Percentiles rank a stretch among this genome's conserved stretches.
Evolutionary conservation across 2,113 vertebrate species (phyloP).

Genomic region (Synchiropus splendidus): DNA sequence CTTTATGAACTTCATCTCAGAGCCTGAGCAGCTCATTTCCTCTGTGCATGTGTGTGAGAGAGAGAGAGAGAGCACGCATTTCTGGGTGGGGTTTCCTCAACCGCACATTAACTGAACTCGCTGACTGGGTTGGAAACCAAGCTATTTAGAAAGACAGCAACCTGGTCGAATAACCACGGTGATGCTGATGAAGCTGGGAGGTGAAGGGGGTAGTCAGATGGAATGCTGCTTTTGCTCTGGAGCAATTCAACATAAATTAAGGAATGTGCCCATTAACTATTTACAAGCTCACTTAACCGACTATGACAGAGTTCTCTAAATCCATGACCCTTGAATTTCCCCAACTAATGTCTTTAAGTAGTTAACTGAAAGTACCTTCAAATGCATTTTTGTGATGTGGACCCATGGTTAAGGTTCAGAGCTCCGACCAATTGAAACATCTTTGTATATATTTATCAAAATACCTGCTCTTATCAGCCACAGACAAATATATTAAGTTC

Average conservation of each 20-base stretch:
- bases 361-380: too few species aligned
- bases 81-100: constrained; percentile 39
- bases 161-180: constrained; percentile 9
- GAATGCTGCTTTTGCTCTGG: constrained; percentile 14
- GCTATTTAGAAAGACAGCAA: background rate
- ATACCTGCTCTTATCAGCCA: too few species aligned
- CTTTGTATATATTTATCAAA: too few species aligned
- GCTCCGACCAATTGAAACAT: too few species aligned
- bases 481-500: too few species aligned
- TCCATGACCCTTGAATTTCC: too few species aligned
- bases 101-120: constrained; percentile 19
- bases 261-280: constrained; percentile 14
- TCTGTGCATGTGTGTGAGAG: constrained; percentile 3
- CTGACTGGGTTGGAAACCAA: constrained; percentile 42
- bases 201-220: constrained; percentile 16
- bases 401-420: too few species aligned
- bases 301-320: background rate
- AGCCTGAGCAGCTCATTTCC: background rate
- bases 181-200: constrained; percentile 11
- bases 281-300: too few species aligned
- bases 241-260: constrained; percentile 23
- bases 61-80: constrained; percentile 1
- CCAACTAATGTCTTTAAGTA: too few species aligned
- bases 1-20: background rate
- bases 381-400: too few species aligned